Conservation (phyloP, 1,140 invertebrate species). For the Sweltsa coloradensis region DNA sequence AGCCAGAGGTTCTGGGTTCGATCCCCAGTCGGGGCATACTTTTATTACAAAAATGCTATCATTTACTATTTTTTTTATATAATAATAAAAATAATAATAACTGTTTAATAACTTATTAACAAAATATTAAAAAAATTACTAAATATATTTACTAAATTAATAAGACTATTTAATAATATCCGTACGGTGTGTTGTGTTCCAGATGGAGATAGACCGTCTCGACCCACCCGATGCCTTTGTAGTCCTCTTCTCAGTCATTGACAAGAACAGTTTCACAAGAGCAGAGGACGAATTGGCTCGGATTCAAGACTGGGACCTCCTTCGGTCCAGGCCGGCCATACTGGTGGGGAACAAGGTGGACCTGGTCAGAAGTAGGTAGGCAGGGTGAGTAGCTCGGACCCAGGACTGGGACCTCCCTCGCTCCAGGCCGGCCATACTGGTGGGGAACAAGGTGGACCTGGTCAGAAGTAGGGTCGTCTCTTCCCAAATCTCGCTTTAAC, state of each 20-base stretch:
- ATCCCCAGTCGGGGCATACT: too few relatives aligned
- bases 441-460: slow-evolving; percentile 92
- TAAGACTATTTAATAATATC: neutral
- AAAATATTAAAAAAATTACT: neutral
- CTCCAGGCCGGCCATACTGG: slow-evolving; percentile 68
- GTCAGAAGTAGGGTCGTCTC: slow-evolving; percentile 79
- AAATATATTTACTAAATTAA: slow-evolving; percentile 5
- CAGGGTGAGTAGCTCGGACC: too few relatives aligned
- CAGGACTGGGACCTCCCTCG: slow-evolving; percentile 63
- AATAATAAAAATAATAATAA: neutral
- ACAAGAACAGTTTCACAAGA: slow-evolving; percentile 74
- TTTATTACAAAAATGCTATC: too few relatives aligned
- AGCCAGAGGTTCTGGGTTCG: too few relatives aligned
- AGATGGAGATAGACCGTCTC: slow-evolving; percentile 61
- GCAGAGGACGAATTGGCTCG: slow-evolving; percentile 62
- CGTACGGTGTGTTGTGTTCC: slow-evolving; percentile 18
- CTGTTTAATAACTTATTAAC: neutral
- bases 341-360: slow-evolving; percentile 93
- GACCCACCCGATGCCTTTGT: slow-evolving; percentile 72
- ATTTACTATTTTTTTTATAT: neutral
- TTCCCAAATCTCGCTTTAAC: too few relatives aligned
- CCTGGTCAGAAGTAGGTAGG: slow-evolving; percentile 78
- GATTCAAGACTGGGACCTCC: slow-evolving; percentile 61
- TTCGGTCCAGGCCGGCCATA: slow-evolving; percentile 63
- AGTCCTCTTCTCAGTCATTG: slow-evolving; percentile 81